phyloP scores from a whole-genome alignment of 2,888 invertebrate genomes.

The Hylaea fasciaria region DNA sequence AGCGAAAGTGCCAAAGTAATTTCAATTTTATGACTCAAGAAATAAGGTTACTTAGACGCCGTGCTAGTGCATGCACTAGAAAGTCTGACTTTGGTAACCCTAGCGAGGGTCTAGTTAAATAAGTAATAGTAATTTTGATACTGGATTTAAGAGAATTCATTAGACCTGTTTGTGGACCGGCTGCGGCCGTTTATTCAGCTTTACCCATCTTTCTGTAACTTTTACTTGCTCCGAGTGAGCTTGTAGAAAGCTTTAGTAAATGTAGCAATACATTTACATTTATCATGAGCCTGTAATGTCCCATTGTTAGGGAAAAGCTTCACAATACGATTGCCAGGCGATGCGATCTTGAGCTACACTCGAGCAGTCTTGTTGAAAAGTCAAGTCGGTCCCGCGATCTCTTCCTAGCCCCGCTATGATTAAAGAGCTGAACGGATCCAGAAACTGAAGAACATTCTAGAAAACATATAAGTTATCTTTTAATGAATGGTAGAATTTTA shows the following conservation, averaged over 20 bases:
- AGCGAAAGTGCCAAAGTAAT: conserved; percentile 56
- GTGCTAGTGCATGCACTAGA: conserved; percentile 51
- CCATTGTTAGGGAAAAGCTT: too few relatives aligned
- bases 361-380: too few relatives aligned
- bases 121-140: conserved; percentile 62
- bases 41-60: conserved; percentile 49
- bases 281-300: too few relatives aligned
- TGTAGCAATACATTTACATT: too few relatives aligned
- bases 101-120: conserved; percentile 61
- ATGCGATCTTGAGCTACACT: too few relatives aligned
- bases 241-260: conserved; percentile 13
- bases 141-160: conserved; percentile 51
- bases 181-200: conserved; percentile 17
- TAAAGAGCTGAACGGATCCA: too few relatives aligned
- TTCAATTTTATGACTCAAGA: conserved; percentile 49
- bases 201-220: conserved; percentile 24
- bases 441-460: too few relatives aligned
- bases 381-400: too few relatives aligned
- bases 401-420: too few relatives aligned
- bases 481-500: too few relatives aligned
- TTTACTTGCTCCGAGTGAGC: conserved; percentile 18
- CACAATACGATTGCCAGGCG: too few relatives aligned
- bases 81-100: conserved; percentile 61
- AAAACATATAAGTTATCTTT: too few relatives aligned
- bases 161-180: conserved; percentile 44